Base-by-base conservation (phyloP, 2,888 invertebrate species). In the Scaeva pyrastri region DNA sequence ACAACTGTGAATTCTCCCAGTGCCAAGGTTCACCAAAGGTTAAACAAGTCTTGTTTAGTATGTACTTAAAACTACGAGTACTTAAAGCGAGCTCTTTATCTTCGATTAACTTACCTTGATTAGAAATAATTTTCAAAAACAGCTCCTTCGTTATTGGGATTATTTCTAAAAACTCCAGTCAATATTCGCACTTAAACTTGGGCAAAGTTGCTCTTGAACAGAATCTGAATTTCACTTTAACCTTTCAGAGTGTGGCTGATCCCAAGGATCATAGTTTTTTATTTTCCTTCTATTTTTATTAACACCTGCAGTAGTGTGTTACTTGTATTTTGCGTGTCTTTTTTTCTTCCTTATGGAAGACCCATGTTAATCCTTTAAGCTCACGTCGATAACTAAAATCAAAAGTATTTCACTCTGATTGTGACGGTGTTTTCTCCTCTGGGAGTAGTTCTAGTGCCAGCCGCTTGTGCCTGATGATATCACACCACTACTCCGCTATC, bases 1-100 rank as follows among this genome's bases (percentile, higher is more conserved):
- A 87, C 89, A 90, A 92, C 93, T 93, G 93, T 93, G 93, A 93
- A 93, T 93, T 93, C 93, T 93, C 93, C 93, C 93, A 93, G 93
- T 93, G 93, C 93, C 93, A 93, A 93, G 93, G 90, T 85, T 88
- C 89, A 91, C 90, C 88, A 83, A 84, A 88, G 89, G 88, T 43
- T 16, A n/a, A 68, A n/a, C n/a, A 26, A 26, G 3, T 52, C 12
- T 52, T 23, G 5, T 26, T n/a, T 11, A 45, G 8, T n/a, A n/a
- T 31, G 8, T 31, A n/a, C 14, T 2, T 52, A 7, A 23, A 52
- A 23, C 7, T 14, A 52, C 26, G 7, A 31, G 8, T 23, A 52
- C n/a, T n/a, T 26, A 26, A 52, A 52, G 23, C 3, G 2, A 7
- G 14, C 26, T 52, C 14, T 7, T 52, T 8, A n/a, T 26, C 23